Evolutionary conservation across 2,797 vertebrate species (phyloP).

Genomic region (Gymnothorax javanicus): DNA sequence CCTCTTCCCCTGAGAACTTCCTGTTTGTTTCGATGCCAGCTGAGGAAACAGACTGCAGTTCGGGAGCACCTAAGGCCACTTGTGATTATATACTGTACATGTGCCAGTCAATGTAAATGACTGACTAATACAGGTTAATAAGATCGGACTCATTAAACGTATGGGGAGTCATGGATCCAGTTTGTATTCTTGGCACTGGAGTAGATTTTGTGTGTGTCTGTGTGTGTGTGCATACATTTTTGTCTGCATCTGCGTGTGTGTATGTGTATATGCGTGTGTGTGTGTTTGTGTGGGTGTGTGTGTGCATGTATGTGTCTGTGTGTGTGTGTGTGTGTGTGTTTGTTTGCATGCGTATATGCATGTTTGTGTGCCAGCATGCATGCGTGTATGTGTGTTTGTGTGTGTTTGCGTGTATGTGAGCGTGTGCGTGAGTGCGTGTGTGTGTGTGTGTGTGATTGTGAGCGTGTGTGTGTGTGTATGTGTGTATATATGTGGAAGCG

Average conservation of each 20-base stretch:
- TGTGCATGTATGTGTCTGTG: not conserved
- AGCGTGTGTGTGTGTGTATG: too few relatives aligned
- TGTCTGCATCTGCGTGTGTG: not conserved
- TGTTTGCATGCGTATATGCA: not conserved
- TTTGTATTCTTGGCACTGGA: not conserved
- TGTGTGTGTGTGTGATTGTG: too few relatives aligned
- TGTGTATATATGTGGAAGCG: not conserved
- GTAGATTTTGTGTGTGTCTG: not conserved
- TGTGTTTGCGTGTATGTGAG: conserved; percentile 26
- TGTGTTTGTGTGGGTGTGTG: not conserved
- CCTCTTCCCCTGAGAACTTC: not conserved
- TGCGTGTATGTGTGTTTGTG: not conserved
- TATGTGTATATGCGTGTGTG: not conserved
- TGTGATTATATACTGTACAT: not conserved
- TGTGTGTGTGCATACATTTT: not conserved
- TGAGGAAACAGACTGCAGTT: not conserved
- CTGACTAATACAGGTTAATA: not conserved
- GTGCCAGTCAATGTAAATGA: not conserved
- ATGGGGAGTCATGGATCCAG: not conserved
- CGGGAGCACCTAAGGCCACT: not conserved
- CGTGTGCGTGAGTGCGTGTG: too few relatives aligned
- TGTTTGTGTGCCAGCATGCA: not conserved
- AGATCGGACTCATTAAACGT: not conserved
- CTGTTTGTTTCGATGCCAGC: not conserved
- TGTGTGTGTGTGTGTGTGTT: not conserved